Base-by-base conservation (phyloP, 1,140 invertebrate species). In the Paramacrobiotus metropolitanus region DNA sequence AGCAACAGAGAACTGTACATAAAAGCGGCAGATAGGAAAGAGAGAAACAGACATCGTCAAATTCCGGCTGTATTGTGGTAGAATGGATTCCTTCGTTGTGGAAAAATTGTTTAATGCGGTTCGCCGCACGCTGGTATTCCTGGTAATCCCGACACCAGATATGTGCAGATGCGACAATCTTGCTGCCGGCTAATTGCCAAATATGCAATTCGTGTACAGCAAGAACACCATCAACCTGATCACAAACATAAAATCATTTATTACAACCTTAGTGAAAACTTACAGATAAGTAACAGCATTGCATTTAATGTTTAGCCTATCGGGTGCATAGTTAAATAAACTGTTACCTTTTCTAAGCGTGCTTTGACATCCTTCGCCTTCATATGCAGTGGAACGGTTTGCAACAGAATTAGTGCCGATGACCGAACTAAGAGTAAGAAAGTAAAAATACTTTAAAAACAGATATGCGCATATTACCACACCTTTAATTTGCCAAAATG, bases 191-290 rank as follows among this genome's bases (percentile, higher is more conserved):
- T 60, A 80, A 66, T 63, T 77, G 75, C 78, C 78, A 80, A 20
- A 80, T 72, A 65, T 80, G 78, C 65, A 80, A 76, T 63, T 80
- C 79, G 63, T 80, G 78, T 3, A 80, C 73, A 21, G 75, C 75
- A 21, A 76, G 40, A 24, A 80, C 71, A 29, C 77, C 79, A 24
- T 75, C 69, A 60, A 80, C 71, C 75, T 78, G 63, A 40, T 15
- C n/a, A n/a, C n/a, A n/a, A n/a, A n/a, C n/a, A n/a, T n/a, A 40
- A 40, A 40, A 9, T 40, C 34, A 15, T 40, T 40, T 40, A 15
- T 15, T 40, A 15, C 34, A 15, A n/a, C n/a, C n/a, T n/a, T n/a
- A n/a, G n/a, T n/a, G n/a, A n/a, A n/a, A n/a, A n/a, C n/a, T n/a
- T n/a, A n/a, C n/a, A n/a, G n/a, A n/a, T n/a, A n/a, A n/a, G n/a